These are phyloP conservation scores for Hoplodrina ambigua DNA, from an alignment of 2,888 invertebrate species.

Conservation along the genomic window DNA sequence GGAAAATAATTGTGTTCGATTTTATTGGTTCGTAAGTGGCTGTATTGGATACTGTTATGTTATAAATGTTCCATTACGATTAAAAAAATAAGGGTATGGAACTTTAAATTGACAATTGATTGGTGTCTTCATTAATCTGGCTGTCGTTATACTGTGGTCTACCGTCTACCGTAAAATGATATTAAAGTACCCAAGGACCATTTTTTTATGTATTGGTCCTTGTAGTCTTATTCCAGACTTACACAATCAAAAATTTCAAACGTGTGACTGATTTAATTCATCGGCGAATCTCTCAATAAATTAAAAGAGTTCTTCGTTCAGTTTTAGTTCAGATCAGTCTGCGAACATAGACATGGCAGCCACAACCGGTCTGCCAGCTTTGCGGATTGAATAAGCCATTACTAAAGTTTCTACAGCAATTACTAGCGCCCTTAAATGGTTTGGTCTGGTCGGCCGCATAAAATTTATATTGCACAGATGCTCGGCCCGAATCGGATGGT, in stretches of 20 bases:
- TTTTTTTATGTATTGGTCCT: not conserved
- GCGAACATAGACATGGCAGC: constrained; percentile 61
- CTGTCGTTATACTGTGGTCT: not conserved
- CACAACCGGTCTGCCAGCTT: constrained; percentile 73
- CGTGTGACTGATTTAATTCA: not conserved
- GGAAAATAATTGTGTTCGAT: constrained; percentile 38
- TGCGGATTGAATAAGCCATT: constrained; percentile 84
- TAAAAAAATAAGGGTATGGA: not conserved
- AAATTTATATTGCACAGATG: constrained; percentile 78
- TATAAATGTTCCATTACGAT: too few relatives aligned
- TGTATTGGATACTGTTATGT: not conserved
- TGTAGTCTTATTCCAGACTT: not conserved
- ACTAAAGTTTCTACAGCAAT: constrained; percentile 85
- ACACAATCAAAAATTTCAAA: not conserved
- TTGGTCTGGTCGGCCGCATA: constrained; percentile 71
- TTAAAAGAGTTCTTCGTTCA: constrained; percentile 55
- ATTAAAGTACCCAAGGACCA: not conserved
- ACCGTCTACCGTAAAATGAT: not conserved
- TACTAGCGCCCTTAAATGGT: constrained; percentile 80
- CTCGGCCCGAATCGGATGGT: constrained; percentile 69
- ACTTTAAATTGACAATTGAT: not conserved
- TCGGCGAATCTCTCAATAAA: constrained; percentile 37
- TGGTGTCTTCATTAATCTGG: not conserved
- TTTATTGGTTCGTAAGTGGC: constrained; percentile 25
- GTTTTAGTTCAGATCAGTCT: constrained; percentile 49